Conservation (phyloP, 2,888 invertebrate genomes). For the Doris montereyensis region DNA sequence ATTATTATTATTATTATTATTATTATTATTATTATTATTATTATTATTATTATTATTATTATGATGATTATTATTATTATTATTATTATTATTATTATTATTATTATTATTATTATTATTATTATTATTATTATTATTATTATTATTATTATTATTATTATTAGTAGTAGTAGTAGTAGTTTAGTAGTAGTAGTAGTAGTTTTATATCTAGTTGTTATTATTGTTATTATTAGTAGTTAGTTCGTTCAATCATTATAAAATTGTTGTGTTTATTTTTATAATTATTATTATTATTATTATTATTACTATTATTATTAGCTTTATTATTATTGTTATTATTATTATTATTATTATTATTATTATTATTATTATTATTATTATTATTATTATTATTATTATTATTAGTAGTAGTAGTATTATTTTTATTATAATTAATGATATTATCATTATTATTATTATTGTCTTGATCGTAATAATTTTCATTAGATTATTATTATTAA, state of each 20-base stretch:
- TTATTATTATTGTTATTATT: too few relatives aligned
- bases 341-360: too few relatives aligned
- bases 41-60: not conserved
- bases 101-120: not conserved
- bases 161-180: not conserved
- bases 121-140: not conserved
- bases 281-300: too few relatives aligned
- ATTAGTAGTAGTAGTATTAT: not conserved
- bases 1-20: not conserved
- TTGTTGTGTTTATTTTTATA: too few relatives aligned
- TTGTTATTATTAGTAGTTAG: too few relatives aligned
- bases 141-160: not conserved
- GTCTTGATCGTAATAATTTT: not conserved
- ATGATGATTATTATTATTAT: not conserved
- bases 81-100: not conserved
- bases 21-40: not conserved
- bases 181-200: too few relatives aligned
- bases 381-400: not conserved
- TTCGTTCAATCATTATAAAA: too few relatives aligned
- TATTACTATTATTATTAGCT: too few relatives aligned
- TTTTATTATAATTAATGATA: not conserved
- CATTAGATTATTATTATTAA: not conserved
- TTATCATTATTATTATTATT: not conserved
- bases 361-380: too few relatives aligned
- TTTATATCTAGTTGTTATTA: too few relatives aligned